A percentile compares a stretch with the other conserved stretches of the same genome.
Conservation (phyloP, 2,888 invertebrate genomes). For the Crocallis elinguaria region DNA sequence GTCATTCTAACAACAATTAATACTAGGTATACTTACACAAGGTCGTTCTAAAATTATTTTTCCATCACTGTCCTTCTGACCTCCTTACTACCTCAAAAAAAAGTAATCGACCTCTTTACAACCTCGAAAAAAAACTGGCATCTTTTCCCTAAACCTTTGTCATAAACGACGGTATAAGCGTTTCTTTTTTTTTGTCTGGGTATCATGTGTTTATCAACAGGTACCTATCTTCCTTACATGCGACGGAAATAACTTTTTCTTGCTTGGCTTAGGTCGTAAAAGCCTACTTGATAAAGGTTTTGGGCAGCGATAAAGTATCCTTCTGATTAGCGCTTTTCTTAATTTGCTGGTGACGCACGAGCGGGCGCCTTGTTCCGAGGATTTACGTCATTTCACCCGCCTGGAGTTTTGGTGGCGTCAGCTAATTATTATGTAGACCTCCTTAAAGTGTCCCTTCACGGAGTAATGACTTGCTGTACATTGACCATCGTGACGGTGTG, state of each 20-base stretch:
- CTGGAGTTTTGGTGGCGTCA: no score
- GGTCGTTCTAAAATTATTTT: neutral
- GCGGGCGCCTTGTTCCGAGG: neutral
- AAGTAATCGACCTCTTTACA: slow-evolving; percentile 22
- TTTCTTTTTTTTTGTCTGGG: slow-evolving; percentile 7
- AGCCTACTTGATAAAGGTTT: slow-evolving; percentile 15
- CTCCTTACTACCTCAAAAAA: slow-evolving; percentile 25
- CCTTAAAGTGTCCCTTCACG: no score
- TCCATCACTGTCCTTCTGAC: slow-evolving; percentile 23
- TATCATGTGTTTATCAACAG: slow-evolving; percentile 19
- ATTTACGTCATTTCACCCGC: neutral
- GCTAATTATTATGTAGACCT: no score
- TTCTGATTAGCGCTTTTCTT: neutral
- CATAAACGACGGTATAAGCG: neutral
- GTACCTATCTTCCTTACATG: slow-evolving; percentile 12
- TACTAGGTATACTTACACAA: neutral
- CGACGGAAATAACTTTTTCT: slow-evolving; percentile 16
- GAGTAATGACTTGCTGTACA: no score
- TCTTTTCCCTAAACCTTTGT: slow-evolving; percentile 16
- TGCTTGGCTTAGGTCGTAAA: slow-evolving; percentile 2
- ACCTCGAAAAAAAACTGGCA: slow-evolving; percentile 15
- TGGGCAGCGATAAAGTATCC: neutral
- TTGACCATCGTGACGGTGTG: no score
- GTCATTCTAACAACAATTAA: neutral
- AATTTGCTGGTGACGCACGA: neutral